Evolutionary conservation across 2,113 vertebrate genomes (phyloP), one percentile per base, ranked within the genome.

Genomic region (Grallaria varia): DNA sequence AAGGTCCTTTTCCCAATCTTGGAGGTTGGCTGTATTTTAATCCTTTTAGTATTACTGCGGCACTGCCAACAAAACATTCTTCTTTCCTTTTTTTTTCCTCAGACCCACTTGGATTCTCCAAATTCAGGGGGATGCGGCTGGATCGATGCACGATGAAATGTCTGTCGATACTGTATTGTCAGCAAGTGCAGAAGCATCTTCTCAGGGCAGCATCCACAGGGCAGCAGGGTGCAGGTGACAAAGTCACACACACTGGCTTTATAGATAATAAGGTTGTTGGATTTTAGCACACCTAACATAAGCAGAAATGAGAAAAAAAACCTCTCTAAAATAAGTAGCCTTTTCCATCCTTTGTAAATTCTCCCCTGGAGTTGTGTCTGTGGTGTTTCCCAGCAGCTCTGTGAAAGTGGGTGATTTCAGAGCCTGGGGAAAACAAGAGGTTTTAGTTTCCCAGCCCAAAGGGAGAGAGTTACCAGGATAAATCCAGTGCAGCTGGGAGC

Each of bases 1-100:
- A 68, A 89, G 90, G 84, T 91, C 75, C 83, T 92, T 62, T 35
- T 30, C 92, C 50, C 56, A 3, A 71, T 90, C 83, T 69, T 77
- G 47, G 79, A 74, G 53, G 35, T 8, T 87, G 81, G 69, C 44
- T 78, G 60, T 62, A 77, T 86, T 97, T 95, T 92, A 68, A 95
- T 91, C 63, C 91, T 87, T 87, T 44, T 47, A 20, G 40, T 73
- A 92, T 86, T 91, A 93, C 55, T 64, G 74, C 79, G 64, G 40
- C 9, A 2, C n/a, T 69, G 44, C 44, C n/a, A 37, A 20, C n/a
- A 25, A 35, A 73, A 69, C 2, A 1, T 7, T 50, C 24, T 58
- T 42, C 3, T 40, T 47, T 35, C 4, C 2, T 49, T 67, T 42
- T 40, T 42, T 67, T 49, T 5, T 37, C 35, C 52, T 44, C 4